Conservation (phyloP, 2,888 invertebrate genomes). For the Dioctria rufipes region DNA sequence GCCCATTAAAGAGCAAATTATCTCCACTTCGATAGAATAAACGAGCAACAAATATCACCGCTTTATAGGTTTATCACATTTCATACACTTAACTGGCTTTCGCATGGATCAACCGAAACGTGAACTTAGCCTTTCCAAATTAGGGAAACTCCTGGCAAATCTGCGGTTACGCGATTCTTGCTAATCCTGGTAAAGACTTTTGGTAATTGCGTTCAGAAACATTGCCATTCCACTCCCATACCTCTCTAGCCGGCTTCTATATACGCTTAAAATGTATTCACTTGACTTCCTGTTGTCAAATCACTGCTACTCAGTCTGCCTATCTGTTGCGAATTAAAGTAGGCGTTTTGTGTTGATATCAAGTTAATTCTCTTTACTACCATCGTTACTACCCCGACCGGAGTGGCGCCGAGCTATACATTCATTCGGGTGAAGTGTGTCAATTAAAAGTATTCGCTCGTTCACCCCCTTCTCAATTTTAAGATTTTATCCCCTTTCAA, state of each 20-base stretch:
- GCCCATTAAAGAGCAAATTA: neutral
- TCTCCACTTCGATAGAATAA: neutral
- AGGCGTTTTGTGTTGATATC: slow-evolving; percentile 12
- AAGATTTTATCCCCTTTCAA: no score
- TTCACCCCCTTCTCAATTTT: neutral
- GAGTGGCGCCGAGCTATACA: neutral
- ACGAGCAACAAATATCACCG: slow-evolving; percentile 23
- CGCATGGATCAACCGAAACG: slow-evolving; percentile 22
- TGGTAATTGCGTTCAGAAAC: slow-evolving; percentile 9
- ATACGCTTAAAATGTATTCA: neutral
- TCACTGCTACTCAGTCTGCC: slow-evolving; percentile 26
- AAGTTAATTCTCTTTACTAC: slow-evolving; percentile 15
- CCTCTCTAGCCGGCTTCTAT: neutral
- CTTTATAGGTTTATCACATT: slow-evolving; percentile 34
- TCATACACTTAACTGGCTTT: slow-evolving; percentile 10
- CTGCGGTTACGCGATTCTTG: slow-evolving; percentile 36
- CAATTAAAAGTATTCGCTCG: slow-evolving; percentile 15
- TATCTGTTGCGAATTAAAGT: slow-evolving; percentile 33
- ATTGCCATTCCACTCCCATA: neutral
- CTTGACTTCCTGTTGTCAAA: slow-evolving; percentile 6
- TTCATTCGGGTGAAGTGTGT: neutral
- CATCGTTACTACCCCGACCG: neutral
- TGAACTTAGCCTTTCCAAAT: slow-evolving; percentile 15
- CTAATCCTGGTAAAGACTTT: slow-evolving; percentile 18
- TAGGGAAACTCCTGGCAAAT: slow-evolving; percentile 1